Evolutionary conservation across 2,797 vertebrate species (phyloP), one percentile per base, ranked within the genome.

Genomic region (Strix occidentalis): DNA sequence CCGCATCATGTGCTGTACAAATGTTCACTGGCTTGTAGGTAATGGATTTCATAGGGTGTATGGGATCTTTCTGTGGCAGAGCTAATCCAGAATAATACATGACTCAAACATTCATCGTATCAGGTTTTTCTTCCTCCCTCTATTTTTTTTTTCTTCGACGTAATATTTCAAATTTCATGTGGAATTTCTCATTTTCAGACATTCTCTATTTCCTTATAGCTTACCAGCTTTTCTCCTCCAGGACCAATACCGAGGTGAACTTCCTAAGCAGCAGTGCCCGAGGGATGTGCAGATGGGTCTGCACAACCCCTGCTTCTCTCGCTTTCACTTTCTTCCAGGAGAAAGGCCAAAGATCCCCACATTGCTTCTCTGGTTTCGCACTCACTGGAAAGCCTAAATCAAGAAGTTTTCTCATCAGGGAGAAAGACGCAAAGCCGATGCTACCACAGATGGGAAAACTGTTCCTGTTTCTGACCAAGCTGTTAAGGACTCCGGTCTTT

Each of bases 1-100:
- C 85, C 33, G 21, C 95, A 75, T 93, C 97, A 94, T 61, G 68
- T 95, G 96, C 95, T 81, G 68, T 50, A 39, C 95, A 97, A 95
- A 97, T 89, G 96, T 94, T 94, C 57, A 0, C 91, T 95, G 96
- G 74, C 75, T 93, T 26, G 57, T 65, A 84, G 96, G 90, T 85
- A 93, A 92, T 57, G 86, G 89, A 56, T 95, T 93, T 94, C 86
- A 53, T 15, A 45, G 69, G 56, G 86, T 56, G 83, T 45, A 90
- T 1, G 37, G 82, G 84, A 68, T 66, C 91, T 79, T 90, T 81
- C 91, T 15, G 5, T n/a, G n/a, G 82, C 86, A 87, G 78, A 87
- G 54, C 65, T 93, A 85, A 95, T 96, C 91, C 81, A 84, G 43
- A 93, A 80, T 92, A 96, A 94, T 15, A 93, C 70, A 89, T 54